Percentiles rank a stretch among this genome's conserved stretches.
phyloP scores from a whole-genome alignment of 2,888 invertebrate genomes.

The Euzetes globulus region DNA sequence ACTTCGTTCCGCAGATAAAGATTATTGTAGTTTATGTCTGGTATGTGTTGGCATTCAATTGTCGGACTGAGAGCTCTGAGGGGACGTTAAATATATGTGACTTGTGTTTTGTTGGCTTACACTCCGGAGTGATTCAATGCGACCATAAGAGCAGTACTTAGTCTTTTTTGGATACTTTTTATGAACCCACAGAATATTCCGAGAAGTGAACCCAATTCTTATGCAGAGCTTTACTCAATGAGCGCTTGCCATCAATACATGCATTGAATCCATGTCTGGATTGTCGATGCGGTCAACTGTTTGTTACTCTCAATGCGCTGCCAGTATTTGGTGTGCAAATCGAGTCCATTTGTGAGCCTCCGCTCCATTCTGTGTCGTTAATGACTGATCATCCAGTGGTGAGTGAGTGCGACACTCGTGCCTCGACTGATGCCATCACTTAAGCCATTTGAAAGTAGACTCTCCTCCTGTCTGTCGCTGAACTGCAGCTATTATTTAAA shows the following conservation, averaged over 20 bases:
- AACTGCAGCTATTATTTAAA: slow-evolving; percentile 9
- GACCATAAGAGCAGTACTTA: not conserved
- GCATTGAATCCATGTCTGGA: not conserved
- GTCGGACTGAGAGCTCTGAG: slow-evolving; percentile 12
- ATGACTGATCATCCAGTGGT: not conserved
- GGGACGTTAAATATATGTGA: not conserved
- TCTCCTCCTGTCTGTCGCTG: not conserved
- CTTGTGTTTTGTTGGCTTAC: slow-evolving; percentile 1
- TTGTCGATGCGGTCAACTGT: slow-evolving; percentile 2
- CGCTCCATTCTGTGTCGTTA: not conserved
- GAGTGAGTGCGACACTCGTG: not conserved
- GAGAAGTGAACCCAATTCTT: not conserved
- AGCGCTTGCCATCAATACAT: not conserved
- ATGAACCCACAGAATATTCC: not conserved
- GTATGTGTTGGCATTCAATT: slow-evolving; percentile 12
- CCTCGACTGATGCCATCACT: not conserved
- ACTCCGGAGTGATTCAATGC: not conserved
- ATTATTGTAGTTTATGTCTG: not conserved
- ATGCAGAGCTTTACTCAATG: not conserved
- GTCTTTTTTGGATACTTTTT: slow-evolving; percentile 21
- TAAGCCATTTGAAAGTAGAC: not conserved
- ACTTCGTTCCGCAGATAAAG: not conserved
- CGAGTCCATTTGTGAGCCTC: not conserved
- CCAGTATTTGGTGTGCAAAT: not conserved
- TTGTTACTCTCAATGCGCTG: not conserved